Evolutionary conservation across 2,113 vertebrate genomes (phyloP), one percentile per base, ranked within the genome.

Genomic region (Hemicordylus capensis): DNA sequence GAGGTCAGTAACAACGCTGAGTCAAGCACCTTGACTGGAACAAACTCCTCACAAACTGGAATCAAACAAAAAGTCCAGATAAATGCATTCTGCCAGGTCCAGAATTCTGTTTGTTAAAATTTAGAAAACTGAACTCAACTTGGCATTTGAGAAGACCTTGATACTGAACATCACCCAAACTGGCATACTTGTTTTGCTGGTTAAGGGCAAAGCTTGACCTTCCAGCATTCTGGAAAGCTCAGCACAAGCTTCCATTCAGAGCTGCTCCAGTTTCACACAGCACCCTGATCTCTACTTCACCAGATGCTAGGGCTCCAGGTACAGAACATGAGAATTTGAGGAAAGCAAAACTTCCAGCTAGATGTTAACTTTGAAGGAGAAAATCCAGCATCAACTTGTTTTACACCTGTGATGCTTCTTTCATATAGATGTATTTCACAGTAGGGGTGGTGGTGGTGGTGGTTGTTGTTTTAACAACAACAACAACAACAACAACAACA

Each of bases 261-360:
- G 48, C 91, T 89, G 12, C 51, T 17, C 51, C 84, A 54, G 66
- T 81, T 90, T 66, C 90, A 10, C 93, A 88, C 87, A 88, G 93
- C 90, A 85, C 92, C 90, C 90, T 12, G 37, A 77, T 86, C 92
- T 89, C 89, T 26, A 94, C 85, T 6, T 64, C 2, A 85, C 89
- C 93, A 95, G 94, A 94, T 96, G 94, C 95, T 83, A 26, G 76
- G 80, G 78, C 0, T 72, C 90, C 87, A 81, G 58, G 84, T 56
- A 87, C 67, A 90, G 26, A 89, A 92, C 84, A 80, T 8, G 91
- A 95, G 94, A 94, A 94, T 93, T 89, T 90, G 89, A 91, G 92
- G 90, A 93, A 90, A 95, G 94, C 93, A 93, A 42, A 90, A 87
- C 83, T 89, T 91, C 95, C 94, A 0, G 11, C 93, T 93, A 93